Percentiles rank a stretch among this genome's conserved stretches.
Evolutionary conservation across 2,113 vertebrate species (phyloP).

Genomic region (Theristicus caerulescens): DNA sequence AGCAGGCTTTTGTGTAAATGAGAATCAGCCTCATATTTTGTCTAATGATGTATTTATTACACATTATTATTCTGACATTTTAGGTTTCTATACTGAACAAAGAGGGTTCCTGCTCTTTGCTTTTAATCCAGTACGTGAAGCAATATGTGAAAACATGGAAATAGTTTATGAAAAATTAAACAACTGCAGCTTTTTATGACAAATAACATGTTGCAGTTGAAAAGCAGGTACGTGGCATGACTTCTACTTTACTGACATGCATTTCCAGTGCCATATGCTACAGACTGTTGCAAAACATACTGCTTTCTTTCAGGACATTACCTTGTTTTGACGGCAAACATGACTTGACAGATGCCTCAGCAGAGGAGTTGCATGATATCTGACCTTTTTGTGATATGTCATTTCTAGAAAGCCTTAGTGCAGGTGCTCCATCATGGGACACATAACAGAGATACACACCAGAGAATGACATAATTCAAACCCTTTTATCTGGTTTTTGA

Average conservation of each 20-base stretch:
- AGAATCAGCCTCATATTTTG: background rate
- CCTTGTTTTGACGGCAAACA: conserved; percentile 20
- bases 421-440: conserved; percentile 31
- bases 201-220: background rate
- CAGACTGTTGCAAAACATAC: background rate
- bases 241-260: conserved; percentile 9
- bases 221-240: background rate
- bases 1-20: background rate
- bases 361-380: conserved; percentile 33
- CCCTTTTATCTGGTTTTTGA: background rate
- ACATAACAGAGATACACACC: background rate
- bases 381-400: conserved; percentile 52
- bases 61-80: background rate
- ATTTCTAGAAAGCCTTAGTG: conserved; percentile 31
- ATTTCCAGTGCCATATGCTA: conserved; percentile 36
- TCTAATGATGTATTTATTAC: background rate
- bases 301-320: conserved; percentile 42
- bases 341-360: conserved; percentile 56
- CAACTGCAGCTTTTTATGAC: background rate
- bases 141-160: background rate
- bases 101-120: background rate
- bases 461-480: conserved; percentile 13
- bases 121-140: background rate
- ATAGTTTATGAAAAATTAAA: conserved; percentile 42
- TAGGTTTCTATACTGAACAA: background rate